Conservation (phyloP, 2,797 vertebrate species). For the Rhyacichthys aspro region DNA sequence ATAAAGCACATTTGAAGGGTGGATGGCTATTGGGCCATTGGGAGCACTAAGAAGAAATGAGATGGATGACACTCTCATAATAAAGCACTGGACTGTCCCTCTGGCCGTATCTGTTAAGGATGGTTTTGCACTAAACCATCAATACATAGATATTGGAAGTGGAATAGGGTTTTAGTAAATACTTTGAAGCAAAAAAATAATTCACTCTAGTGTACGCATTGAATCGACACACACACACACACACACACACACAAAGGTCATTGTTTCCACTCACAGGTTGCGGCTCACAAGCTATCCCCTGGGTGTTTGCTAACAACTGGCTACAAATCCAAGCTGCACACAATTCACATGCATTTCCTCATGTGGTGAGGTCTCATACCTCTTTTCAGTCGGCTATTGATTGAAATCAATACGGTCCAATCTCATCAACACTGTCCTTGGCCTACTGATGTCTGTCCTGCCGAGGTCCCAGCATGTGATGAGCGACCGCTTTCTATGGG, state of each 20-base stretch:
- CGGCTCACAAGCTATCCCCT: conserved; percentile 43
- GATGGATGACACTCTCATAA: conserved; percentile 67
- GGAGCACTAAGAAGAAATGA: conserved; percentile 61
- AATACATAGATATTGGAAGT: conserved; percentile 50
- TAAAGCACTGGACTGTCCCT: conserved; percentile 51
- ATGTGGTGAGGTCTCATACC: conserved; percentile 44
- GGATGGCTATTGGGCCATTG: conserved; percentile 49
- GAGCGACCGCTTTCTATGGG: conserved; percentile 46
- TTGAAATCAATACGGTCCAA: conserved; percentile 74
- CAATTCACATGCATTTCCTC: conserved; percentile 62
- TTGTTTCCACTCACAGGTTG: conserved; percentile 15
- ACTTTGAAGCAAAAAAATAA: conserved; percentile 24
- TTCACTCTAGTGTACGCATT: conserved; percentile 14
- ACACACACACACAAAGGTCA: conserved; percentile 38
- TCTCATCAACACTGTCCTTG: conserved; percentile 73
- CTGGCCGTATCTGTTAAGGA: conserved; percentile 48
- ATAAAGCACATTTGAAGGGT: conserved; percentile 52
- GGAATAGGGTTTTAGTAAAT: conserved; percentile 31
- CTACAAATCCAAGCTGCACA: conserved; percentile 34
- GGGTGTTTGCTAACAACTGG: conserved; percentile 52
- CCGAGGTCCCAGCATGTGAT: conserved; percentile 43
- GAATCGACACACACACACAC: conserved; percentile 12
- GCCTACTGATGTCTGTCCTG: conserved; percentile 35
- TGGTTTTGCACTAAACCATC: conserved; percentile 57
- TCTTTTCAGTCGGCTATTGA: conserved; percentile 59